These are phyloP conservation scores for Drosophila fungiperda DNA, from an alignment of 2,888 invertebrate species.

Conservation along the genomic window DNA sequence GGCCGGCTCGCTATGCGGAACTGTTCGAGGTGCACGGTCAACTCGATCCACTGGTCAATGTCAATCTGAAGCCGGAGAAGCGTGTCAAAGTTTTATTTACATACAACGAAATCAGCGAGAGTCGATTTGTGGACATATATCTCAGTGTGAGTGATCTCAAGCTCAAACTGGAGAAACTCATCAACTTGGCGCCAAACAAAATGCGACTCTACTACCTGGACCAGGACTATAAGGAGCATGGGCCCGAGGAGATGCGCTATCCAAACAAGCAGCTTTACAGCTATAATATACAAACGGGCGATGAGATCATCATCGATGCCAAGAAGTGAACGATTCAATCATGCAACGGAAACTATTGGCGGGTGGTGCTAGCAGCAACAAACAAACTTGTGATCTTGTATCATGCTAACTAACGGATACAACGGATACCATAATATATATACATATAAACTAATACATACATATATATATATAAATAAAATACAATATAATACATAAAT, in stretches of 20 bases:
- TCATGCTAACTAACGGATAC: slow-evolving; percentile 55
- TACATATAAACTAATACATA: slow-evolving; percentile 16
- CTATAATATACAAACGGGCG: slow-evolving; percentile 95
- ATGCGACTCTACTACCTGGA: slow-evolving; percentile 96
- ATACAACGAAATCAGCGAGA: slow-evolving; percentile 91
- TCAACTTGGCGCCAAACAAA: slow-evolving; percentile 92
- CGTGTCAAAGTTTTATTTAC: slow-evolving; percentile 94
- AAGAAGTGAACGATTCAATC: slow-evolving; percentile 85
- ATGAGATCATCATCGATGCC: slow-evolving; percentile 95
- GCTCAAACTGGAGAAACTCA: slow-evolving; percentile 91
- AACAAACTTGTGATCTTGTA: slow-evolving; percentile 77
- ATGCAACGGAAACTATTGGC: background rate
- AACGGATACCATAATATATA: slow-evolving; percentile 41
- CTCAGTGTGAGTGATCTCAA: slow-evolving; percentile 93
- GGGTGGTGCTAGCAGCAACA: slow-evolving; percentile 60
- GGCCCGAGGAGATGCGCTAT: slow-evolving; percentile 95
- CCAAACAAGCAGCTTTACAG: slow-evolving; percentile 96
- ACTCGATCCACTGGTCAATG: slow-evolving; percentile 94
- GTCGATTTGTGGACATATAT: slow-evolving; percentile 91
- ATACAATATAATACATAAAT: slow-evolving; percentile 23
- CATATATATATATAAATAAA: slow-evolving; percentile 3
- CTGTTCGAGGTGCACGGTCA: slow-evolving; percentile 94
- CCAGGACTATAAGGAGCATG: slow-evolving; percentile 90
- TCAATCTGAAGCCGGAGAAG: slow-evolving; percentile 94
- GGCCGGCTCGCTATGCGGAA: slow-evolving; percentile 91